Percentiles rank a stretch among this genome's conserved stretches.
Evolutionary conservation across 30 jellyfish, hydroid and myxozoan species (phyloP).

Genomic region (Hydractinia echinata): DNA sequence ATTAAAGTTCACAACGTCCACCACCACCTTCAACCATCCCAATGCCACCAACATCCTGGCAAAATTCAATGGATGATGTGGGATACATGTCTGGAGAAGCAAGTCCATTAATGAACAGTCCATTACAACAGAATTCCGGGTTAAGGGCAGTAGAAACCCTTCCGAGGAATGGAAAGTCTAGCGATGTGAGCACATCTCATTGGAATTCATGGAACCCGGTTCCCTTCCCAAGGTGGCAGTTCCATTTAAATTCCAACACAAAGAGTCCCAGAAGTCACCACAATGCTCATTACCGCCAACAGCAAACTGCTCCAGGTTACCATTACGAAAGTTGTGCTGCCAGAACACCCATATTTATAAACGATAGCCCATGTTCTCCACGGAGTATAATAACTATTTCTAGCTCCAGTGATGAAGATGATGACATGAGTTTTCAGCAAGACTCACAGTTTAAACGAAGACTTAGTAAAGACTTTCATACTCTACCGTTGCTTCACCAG

Average conservation of each 20-base stretch:
- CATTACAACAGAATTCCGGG: conserved; percentile 52
- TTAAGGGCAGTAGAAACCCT: conserved; percentile 56
- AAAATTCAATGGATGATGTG: conserved; percentile 75
- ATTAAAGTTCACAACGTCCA: conserved; percentile 65
- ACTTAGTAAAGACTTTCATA: background rate
- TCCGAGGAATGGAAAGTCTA: conserved; percentile 40
- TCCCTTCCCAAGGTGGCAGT: conserved; percentile 80
- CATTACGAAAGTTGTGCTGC: background rate
- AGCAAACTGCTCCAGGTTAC: background rate
- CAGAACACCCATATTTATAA: conserved; percentile 68
- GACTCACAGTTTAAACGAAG: background rate
- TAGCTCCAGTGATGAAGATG: conserved; percentile 88
- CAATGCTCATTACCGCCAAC: background rate
- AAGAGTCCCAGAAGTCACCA: conserved; percentile 21
- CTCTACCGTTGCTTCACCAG: background rate
- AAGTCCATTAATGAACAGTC: conserved; percentile 74
- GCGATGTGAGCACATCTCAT: conserved; percentile 51
- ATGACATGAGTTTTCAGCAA: conserved; percentile 16
- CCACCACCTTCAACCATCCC: conserved; percentile 91
- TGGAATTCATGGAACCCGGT: conserved; percentile 84
- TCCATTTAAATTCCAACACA: conserved; percentile 47
- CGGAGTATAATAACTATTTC: conserved; percentile 78
- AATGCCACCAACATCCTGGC: conserved; percentile 82
- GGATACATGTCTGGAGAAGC: conserved; percentile 93
- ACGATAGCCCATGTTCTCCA: conserved; percentile 84